These are phyloP conservation scores for Vesta saturnalis DNA, from an alignment of 2,888 invertebrate species.

Conservation along the genomic window DNA sequence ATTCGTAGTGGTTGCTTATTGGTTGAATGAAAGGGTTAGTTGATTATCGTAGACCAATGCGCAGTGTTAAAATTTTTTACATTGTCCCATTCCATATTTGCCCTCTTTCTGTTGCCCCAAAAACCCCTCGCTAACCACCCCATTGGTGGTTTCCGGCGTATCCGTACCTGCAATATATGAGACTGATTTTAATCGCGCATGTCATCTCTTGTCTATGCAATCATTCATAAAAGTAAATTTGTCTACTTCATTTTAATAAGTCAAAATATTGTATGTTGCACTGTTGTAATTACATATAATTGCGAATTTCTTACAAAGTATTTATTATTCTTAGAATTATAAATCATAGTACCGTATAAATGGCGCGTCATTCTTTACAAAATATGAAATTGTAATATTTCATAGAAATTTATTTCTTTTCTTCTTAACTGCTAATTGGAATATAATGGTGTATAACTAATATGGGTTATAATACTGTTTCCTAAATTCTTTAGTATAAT, in stretches of 20 bases:
- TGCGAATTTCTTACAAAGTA: too few relatives aligned
- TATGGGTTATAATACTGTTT: too few relatives aligned
- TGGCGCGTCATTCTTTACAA: too few relatives aligned
- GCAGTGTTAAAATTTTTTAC: conserved; percentile 24
- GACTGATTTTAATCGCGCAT: conserved; percentile 43
- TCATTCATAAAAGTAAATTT: conserved; percentile 20
- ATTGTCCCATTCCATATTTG: conserved; percentile 50
- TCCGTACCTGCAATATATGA: conserved; percentile 49
- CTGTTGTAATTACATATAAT: neutral
- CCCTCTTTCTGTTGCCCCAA: conserved; percentile 53
- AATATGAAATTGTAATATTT: too few relatives aligned
- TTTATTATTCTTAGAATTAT: too few relatives aligned
- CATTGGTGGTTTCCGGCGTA: conserved; percentile 58
- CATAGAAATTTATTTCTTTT: too few relatives aligned
- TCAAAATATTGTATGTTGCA: neutral
- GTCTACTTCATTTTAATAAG: neutral
- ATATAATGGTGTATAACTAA: too few relatives aligned
- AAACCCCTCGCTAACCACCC: conserved; percentile 44
- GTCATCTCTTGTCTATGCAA: conserved; percentile 33
- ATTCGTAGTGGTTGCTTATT: conserved; percentile 47
- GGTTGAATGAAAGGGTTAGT: conserved; percentile 46
- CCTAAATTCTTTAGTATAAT: too few relatives aligned
- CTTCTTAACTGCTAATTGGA: too few relatives aligned
- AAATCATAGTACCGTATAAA: too few relatives aligned
- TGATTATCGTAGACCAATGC: conserved; percentile 56